phyloP scores from a whole-genome alignment of 2,113 vertebrate species.

The Synchiropus splendidus region DNA sequence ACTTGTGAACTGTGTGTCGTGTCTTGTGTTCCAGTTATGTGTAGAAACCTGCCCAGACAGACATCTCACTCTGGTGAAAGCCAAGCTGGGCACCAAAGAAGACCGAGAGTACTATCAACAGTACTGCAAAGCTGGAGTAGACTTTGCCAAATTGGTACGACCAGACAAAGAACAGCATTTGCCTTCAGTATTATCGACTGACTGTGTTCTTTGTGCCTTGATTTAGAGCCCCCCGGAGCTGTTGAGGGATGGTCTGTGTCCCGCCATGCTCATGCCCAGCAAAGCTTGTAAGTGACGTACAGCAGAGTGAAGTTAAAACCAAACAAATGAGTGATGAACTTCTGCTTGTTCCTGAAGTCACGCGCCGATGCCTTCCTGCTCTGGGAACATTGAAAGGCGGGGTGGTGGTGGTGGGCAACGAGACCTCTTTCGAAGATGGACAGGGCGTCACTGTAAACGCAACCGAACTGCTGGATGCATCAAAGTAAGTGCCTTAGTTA shows the following conservation, averaged over 20 bases:
- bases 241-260: constrained; percentile 73
- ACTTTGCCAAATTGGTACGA: constrained; percentile 34
- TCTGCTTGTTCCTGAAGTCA: constrained; percentile 64
- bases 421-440: constrained; percentile 66
- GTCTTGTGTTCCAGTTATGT: constrained; percentile 70
- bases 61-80: constrained; percentile 62
- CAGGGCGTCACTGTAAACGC: constrained; percentile 59
- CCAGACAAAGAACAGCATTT: background rate
- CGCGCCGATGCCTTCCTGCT: constrained; percentile 78
- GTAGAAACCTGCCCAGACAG: constrained; percentile 74
- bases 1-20: background rate
- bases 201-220: background rate
- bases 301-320: background rate
- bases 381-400: constrained; percentile 67
- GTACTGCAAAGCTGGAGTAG: constrained; percentile 70
- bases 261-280: constrained; percentile 79
- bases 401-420: constrained; percentile 76
- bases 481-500: constrained; percentile 72
- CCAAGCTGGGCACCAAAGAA: background rate
- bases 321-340: background rate
- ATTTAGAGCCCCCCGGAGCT: constrained; percentile 35
- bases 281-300: constrained; percentile 69
- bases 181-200: too few relatives aligned
- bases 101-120: constrained; percentile 64
- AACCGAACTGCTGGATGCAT: constrained; percentile 78